Evolutionary conservation across 2,888 invertebrate species (phyloP).

Genomic region (Microctonus hyperodae): DNA sequence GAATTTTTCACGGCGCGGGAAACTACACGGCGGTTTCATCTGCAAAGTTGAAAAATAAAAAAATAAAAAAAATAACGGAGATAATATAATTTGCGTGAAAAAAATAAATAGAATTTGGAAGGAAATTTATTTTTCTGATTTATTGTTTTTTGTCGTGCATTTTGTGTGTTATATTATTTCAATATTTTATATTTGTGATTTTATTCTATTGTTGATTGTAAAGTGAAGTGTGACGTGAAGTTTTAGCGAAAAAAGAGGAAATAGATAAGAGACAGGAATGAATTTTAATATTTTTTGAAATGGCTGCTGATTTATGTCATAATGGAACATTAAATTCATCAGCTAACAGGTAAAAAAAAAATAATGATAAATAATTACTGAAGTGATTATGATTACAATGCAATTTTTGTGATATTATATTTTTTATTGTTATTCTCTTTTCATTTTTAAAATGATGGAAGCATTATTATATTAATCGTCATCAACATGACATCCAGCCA

Average conservation of each 20-base stretch:
- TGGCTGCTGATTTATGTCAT: slow-evolving; percentile 59
- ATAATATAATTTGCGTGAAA: too few species aligned
- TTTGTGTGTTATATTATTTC: neutral
- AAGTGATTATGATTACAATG: too few species aligned
- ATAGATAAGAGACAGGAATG: slow-evolving; percentile 17
- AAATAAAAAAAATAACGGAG: too few species aligned
- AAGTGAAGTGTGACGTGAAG: neutral
- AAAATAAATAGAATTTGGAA: too few species aligned
- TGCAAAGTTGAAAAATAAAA: too few species aligned
- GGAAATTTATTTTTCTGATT: too few species aligned
- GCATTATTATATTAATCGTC: slow-evolving; percentile 4
- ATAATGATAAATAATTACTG: too few species aligned
- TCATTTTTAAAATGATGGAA: too few species aligned
- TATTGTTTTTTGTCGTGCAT: neutral
- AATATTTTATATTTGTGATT: neutral
- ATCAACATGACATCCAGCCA: neutral
- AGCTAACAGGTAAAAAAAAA: slow-evolving; percentile 50
- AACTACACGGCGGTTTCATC: too few species aligned
- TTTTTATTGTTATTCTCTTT: too few species aligned
- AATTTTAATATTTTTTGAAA: slow-evolving; percentile 41
- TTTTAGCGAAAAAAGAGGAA: neutral
- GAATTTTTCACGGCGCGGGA: too few species aligned
- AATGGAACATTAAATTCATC: slow-evolving; percentile 54
- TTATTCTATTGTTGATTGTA: neutral
- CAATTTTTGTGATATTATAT: too few species aligned